Percentiles rank a stretch among this genome's conserved stretches.
Conservation (phyloP, 2,888 invertebrate species). For the Xanthia icteritia region DNA sequence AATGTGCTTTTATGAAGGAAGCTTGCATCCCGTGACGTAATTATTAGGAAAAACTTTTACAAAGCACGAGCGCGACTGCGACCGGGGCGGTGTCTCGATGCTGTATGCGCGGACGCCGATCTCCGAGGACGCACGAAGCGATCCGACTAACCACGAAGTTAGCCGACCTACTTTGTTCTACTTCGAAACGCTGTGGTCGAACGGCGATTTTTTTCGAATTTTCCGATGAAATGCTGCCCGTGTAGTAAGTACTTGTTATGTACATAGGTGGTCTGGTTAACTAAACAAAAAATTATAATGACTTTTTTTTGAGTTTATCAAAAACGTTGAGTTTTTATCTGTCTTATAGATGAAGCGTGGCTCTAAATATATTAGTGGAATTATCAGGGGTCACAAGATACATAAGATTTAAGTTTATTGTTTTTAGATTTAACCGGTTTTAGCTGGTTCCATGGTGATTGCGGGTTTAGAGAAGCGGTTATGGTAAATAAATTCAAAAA, state of each 20-base stretch:
- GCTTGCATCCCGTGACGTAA: slow-evolving; percentile 84
- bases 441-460: slow-evolving; percentile 29
- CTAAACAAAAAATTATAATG: slow-evolving; percentile 73
- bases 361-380: slow-evolving; percentile 13
- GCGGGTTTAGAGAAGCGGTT: slow-evolving; percentile 20
- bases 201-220: slow-evolving; percentile 87
- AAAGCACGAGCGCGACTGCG: slow-evolving; percentile 80
- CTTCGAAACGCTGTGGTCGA: slow-evolving; percentile 85
- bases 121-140: slow-evolving; percentile 78
- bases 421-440: slow-evolving; percentile 49
- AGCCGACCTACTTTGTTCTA: slow-evolving; percentile 88
- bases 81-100: slow-evolving; percentile 80
- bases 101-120: slow-evolving; percentile 83
- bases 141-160: slow-evolving; percentile 79
- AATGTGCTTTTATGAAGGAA: slow-evolving; percentile 72
- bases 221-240: slow-evolving; percentile 86
- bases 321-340: slow-evolving; percentile 22
- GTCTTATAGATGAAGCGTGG: slow-evolving; percentile 16
- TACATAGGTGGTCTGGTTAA: slow-evolving; percentile 70
- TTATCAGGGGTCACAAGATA: slow-evolving; percentile 49
- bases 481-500: slow-evolving; percentile 20
- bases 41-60: slow-evolving; percentile 73
- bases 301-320: slow-evolving; percentile 37
- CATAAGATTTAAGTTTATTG: slow-evolving; percentile 50
- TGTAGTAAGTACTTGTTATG: slow-evolving; percentile 64